Percentiles rank a stretch among this genome's conserved stretches.
Conservation (phyloP, 1,140 invertebrate species). For the Eriosoma lanigerum region DNA sequence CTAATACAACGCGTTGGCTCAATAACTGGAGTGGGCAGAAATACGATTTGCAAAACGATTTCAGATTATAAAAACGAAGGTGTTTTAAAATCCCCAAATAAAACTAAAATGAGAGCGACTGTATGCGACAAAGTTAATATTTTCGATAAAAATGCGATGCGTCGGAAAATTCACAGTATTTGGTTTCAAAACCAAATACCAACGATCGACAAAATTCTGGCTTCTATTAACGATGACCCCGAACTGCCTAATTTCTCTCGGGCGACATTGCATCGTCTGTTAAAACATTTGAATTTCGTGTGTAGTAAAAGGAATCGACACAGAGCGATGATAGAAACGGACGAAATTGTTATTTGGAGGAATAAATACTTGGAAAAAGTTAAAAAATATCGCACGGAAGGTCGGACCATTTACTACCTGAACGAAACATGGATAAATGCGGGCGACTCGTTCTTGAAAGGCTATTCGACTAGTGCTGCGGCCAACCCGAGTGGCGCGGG, state of each 20-base stretch:
- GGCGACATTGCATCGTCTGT: background rate
- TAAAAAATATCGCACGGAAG: background rate
- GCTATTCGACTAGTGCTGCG: too few species aligned
- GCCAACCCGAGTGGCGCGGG: too few species aligned
- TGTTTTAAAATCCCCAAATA: conserved; percentile 9
- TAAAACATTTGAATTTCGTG: conserved; percentile 28
- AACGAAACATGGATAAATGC: conserved; percentile 33
- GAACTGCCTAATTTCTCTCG: conserved; percentile 7
- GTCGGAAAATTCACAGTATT: conserved; percentile 10
- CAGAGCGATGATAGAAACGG: conserved; percentile 15
- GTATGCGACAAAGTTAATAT: background rate
- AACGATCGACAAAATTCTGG: background rate
- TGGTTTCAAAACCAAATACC: conserved; percentile 4
- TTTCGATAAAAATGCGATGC: background rate
- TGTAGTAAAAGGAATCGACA: conserved; percentile 8
- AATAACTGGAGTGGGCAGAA: too few species aligned
- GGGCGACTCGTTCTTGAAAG: background rate
- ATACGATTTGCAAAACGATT: too few species aligned
- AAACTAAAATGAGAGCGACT: background rate
- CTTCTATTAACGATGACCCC: background rate
- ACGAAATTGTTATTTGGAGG: conserved; percentile 29
- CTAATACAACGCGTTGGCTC: too few species aligned
- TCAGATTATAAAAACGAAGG: background rate
- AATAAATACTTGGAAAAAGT: conserved; percentile 10
- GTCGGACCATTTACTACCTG: conserved; percentile 12